phyloP scores from a whole-genome alignment of 2,797 vertebrate genomes.

The Notolepis coatsorum region DNA sequence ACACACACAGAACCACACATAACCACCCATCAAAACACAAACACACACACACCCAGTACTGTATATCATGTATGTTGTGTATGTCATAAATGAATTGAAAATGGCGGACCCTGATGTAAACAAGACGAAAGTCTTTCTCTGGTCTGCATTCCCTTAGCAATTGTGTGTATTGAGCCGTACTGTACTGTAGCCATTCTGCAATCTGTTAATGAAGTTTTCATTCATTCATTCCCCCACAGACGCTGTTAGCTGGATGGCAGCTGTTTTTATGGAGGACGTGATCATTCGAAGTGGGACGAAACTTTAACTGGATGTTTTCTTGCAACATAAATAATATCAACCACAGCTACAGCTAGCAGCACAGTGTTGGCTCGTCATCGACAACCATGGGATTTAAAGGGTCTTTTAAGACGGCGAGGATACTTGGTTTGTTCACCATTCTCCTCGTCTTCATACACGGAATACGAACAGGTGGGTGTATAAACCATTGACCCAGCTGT shows the following conservation, averaged over 20 bases:
- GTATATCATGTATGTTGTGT: no score
- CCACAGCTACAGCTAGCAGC: conserved; percentile 66
- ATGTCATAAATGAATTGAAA: no score
- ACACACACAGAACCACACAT: no score
- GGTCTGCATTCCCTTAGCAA: no score
- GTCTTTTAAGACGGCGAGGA: conserved; percentile 48
- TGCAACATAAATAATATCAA: conserved; percentile 35
- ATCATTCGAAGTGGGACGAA: conserved; percentile 15
- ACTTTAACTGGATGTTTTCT: conserved; percentile 59
- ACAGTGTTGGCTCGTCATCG: conserved; percentile 50
- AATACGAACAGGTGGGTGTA: conserved; percentile 75
- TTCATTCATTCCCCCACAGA: not conserved
- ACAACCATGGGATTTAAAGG: conserved; percentile 57
- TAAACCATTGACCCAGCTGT: not conserved
- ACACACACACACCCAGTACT: no score
- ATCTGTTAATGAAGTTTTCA: conserved; percentile 14
- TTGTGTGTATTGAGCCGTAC: no score
- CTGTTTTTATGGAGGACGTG: conserved; percentile 12
- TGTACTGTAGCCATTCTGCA: no score
- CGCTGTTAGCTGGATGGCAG: conserved; percentile 13
- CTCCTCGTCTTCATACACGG: conserved; percentile 57
- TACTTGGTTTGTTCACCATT: conserved; percentile 52
- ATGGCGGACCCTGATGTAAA: no score
- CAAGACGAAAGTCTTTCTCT: no score
- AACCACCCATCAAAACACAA: no score